Evolutionary conservation across 2,888 invertebrate species (phyloP).

Genomic region (Metallyticus violacea): DNA sequence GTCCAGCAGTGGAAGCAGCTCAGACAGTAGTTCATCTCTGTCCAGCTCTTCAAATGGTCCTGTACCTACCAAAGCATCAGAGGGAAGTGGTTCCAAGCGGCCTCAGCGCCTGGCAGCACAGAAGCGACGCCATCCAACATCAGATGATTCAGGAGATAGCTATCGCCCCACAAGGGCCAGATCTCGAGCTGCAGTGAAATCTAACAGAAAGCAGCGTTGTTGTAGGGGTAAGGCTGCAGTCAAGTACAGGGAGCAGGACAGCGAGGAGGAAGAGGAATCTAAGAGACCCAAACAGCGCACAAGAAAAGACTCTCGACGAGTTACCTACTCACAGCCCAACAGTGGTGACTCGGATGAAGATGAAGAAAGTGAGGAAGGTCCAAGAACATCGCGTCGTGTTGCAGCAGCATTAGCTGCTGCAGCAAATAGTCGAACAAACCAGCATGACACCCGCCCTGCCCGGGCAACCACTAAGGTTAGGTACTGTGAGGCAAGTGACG

Average conservation of each 20-base stretch:
- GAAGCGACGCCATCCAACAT: slow-evolving; percentile 10
- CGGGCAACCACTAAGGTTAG: slow-evolving; percentile 32
- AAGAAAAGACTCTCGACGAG: not conserved
- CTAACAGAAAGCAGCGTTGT: not conserved
- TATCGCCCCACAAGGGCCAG: slow-evolving; percentile 49
- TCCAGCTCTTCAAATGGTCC: not conserved
- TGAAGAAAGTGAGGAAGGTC: not conserved
- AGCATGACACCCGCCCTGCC: slow-evolving; percentile 43
- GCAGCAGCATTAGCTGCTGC: not conserved
- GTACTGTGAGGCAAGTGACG: slow-evolving; percentile 32
- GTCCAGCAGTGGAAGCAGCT: not conserved
- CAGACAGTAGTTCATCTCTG: not conserved
- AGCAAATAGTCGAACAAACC: not conserved
- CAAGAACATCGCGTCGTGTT: not conserved
- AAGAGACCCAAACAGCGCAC: not conserved
- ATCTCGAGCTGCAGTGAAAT: not conserved
- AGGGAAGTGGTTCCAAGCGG: not conserved
- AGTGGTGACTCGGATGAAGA: not conserved
- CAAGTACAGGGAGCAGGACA: not conserved
- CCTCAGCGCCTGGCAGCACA: slow-evolving; percentile 1
- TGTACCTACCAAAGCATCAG: not conserved
- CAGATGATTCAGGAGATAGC: slow-evolving; percentile 53
- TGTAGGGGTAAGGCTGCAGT: not conserved
- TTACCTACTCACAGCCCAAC: not conserved
- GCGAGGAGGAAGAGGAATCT: not conserved